These are phyloP conservation scores for Danio tinwini DNA, from an alignment of 2,797 vertebrate species.

Conservation along the genomic window DNA sequence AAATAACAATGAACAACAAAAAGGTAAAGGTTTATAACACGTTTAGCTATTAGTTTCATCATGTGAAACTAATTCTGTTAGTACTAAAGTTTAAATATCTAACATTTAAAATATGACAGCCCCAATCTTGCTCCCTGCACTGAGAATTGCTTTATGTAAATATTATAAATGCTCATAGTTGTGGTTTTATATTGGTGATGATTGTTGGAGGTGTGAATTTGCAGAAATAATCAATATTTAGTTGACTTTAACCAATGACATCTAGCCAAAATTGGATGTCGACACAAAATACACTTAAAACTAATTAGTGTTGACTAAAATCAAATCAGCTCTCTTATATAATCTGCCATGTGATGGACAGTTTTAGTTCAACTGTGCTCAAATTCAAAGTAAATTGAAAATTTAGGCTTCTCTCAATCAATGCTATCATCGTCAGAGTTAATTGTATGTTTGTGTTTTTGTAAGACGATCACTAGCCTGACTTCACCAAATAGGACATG, in stretches of 20 bases:
- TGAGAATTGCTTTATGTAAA: neutral
- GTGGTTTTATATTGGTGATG: no score
- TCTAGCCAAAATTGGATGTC: no score
- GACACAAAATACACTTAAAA: no score
- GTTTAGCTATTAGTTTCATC: no score
- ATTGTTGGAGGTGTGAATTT: neutral
- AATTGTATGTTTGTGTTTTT: no score
- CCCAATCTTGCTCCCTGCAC: neutral
- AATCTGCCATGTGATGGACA: neutral
- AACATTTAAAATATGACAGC: neutral
- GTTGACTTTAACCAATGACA: neutral
- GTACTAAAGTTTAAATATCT: neutral
- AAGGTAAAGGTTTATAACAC: no score
- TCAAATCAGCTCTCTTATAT: neutral
- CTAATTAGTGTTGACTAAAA: neutral
- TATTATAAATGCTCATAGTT: no score
- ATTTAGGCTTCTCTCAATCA: neutral
- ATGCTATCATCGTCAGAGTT: no score
- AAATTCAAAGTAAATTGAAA: neutral
- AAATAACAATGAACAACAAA: no score
- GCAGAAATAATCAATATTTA: neutral
- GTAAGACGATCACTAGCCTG: no score
- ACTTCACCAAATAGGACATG: no score
- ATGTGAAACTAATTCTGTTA: neutral
- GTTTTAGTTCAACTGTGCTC: neutral